Percentiles rank a stretch among this genome's conserved stretches.
Conservation (phyloP, 2,113 vertebrate species). For the Halcyon senegalensis region DNA sequence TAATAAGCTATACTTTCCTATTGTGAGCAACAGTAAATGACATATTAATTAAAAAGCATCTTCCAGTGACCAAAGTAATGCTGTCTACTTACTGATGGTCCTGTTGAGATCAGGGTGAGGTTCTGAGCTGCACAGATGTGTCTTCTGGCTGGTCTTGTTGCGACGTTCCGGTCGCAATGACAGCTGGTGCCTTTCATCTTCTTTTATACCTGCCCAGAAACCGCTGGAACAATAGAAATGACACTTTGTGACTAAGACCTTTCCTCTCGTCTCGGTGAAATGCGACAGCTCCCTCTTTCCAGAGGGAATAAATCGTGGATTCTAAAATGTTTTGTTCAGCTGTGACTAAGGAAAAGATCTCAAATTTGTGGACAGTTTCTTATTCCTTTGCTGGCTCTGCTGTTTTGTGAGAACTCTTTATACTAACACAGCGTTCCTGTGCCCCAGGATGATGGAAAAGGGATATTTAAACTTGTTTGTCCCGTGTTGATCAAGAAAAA, state of each 20-base stretch:
- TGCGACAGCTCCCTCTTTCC: not conserved
- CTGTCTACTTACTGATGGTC: not conserved
- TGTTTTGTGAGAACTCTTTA: not conserved
- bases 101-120: not conserved
- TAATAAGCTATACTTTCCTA: not conserved
- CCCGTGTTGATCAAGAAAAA: not conserved
- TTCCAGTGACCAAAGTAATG: not conserved
- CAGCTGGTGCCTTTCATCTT: not conserved
- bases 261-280: not conserved
- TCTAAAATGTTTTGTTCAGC: not conserved
- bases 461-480: not conserved
- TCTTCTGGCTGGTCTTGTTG: not conserved
- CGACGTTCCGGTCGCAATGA: not conserved
- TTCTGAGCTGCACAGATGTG: not conserved
- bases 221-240: constrained; percentile 1
- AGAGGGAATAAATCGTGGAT: not conserved
- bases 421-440: not conserved
- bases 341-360: not conserved
- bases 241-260: not conserved
- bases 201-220: constrained; percentile 59
- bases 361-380: not conserved
- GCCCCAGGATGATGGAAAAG: not conserved
- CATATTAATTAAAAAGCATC: not conserved
- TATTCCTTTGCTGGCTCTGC: not conserved
- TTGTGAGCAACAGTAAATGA: not conserved